Evolutionary conservation across 2,888 invertebrate species (phyloP).

Genomic region (Hylaea fasciaria): DNA sequence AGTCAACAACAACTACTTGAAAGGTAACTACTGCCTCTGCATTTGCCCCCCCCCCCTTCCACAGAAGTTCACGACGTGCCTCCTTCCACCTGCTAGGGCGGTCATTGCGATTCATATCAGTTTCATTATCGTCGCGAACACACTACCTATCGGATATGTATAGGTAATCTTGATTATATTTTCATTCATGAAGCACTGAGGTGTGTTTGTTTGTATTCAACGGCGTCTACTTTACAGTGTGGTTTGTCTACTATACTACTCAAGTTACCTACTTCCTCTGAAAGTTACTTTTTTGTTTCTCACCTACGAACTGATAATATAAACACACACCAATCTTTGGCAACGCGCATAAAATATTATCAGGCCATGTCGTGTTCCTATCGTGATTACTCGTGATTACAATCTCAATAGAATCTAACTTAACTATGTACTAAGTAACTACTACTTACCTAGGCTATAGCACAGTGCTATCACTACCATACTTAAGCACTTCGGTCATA

Average conservation of each 20-base stretch:
- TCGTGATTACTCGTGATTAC: not conserved
- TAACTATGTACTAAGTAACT: no score
- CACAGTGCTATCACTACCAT: not conserved
- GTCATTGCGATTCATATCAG: not conserved
- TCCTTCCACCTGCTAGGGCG: not conserved
- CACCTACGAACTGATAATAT: no score
- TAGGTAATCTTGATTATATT: conserved; percentile 6
- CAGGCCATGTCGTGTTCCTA: not conserved
- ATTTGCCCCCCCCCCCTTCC: conserved; percentile 3
- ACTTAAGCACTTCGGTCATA: not conserved
- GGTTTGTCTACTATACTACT: not conserved
- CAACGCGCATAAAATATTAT: no score
- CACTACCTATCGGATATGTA: not conserved
- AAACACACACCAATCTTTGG: no score
- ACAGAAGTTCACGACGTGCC: not conserved
- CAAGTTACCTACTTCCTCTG: no score
- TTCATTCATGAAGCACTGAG: conserved; percentile 6
- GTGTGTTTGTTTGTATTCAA: not conserved
- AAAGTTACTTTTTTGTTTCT: no score
- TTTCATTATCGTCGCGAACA: not conserved
- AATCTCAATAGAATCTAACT: not conserved
- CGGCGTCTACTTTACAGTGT: no score
- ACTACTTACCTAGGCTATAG: no score
- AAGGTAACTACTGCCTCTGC: conserved; percentile 56
- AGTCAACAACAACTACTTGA: conserved; percentile 71